Conservation (phyloP, 2,797 vertebrate species). For the Brotula barbata region DNA sequence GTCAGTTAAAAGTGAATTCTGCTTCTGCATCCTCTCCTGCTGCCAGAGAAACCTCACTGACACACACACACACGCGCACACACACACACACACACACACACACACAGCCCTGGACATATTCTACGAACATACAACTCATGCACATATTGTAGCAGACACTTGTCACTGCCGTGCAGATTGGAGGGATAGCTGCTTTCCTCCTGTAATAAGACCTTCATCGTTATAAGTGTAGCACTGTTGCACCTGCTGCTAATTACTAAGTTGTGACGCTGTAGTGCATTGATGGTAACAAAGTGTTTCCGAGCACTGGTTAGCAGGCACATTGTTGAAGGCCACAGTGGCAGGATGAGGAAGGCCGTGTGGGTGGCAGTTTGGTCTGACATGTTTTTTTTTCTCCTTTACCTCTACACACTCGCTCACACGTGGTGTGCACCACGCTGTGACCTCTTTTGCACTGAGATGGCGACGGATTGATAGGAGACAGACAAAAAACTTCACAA, state of each 20-base stretch:
- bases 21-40: conserved; percentile 82
- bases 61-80: conserved; percentile 62
- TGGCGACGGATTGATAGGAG: conserved; percentile 17
- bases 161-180: conserved; percentile 37
- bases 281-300: conserved; percentile 50
- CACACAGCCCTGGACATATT: conserved; percentile 2
- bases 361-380: conserved; percentile 61
- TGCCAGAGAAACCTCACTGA: conserved; percentile 84
- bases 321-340: conserved; percentile 41
- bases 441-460: conserved; percentile 49
- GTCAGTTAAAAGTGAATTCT: conserved; percentile 87
- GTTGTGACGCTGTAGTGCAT: conserved; percentile 12
- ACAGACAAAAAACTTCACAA: conserved; percentile 20
- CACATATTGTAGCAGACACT: conserved; percentile 19
- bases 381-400: conserved; percentile 31
- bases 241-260: conserved; percentile 24
- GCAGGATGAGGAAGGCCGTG: conserved; percentile 50
- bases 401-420: conserved; percentile 27
- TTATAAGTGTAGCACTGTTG: conserved; percentile 27
- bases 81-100: conserved; percentile 7
- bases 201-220: conserved; percentile 4
- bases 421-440: conserved; percentile 10
- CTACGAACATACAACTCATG: background rate
- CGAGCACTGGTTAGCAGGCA: conserved; percentile 45
- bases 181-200: conserved; percentile 40